These are phyloP conservation scores for Hybos culiciformis DNA, from an alignment of 2,888 invertebrate genomes.

Conservation along the genomic window DNA sequence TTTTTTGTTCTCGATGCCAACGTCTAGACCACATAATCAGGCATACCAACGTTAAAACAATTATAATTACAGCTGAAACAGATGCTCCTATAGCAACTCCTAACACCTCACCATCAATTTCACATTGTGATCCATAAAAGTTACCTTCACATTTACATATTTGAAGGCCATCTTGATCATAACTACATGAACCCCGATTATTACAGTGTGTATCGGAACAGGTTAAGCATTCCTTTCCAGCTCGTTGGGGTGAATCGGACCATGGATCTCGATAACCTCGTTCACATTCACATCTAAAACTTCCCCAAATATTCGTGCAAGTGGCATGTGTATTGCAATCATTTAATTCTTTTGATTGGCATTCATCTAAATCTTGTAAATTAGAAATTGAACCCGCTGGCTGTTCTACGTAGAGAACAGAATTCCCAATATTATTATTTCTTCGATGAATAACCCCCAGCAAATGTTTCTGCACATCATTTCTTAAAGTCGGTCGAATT, in stretches of 20 bases:
- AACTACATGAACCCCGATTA: constrained; percentile 72
- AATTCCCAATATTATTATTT: constrained; percentile 78
- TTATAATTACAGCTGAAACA: constrained; percentile 76
- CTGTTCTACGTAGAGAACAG: constrained; percentile 70
- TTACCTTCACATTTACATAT: constrained; percentile 54
- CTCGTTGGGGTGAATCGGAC: constrained; percentile 47
- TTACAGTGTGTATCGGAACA: constrained; percentile 69
- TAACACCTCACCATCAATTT: constrained; percentile 82
- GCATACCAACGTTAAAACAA: constrained; percentile 71
- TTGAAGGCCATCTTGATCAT: constrained; percentile 44
- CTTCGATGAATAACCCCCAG: constrained; percentile 68
- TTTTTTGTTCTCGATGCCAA: constrained; percentile 82
- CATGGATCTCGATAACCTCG: constrained; percentile 64
- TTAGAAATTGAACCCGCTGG: constrained; percentile 67
- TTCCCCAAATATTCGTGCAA: constrained; percentile 75
- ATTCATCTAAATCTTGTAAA: constrained; percentile 72
- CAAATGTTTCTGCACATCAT: constrained; percentile 70
- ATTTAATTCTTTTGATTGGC: constrained; percentile 63
- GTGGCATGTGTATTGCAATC: constrained; percentile 68
- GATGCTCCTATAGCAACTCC: constrained; percentile 85
- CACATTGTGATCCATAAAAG: constrained; percentile 78
- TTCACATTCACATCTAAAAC: constrained; percentile 52
- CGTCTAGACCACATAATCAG: constrained; percentile 86
- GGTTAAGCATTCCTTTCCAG: constrained; percentile 63
- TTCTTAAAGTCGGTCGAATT: constrained; percentile 49